Base-by-base conservation (phyloP, 2,888 invertebrate species). In the Girardia tigrina region DNA sequence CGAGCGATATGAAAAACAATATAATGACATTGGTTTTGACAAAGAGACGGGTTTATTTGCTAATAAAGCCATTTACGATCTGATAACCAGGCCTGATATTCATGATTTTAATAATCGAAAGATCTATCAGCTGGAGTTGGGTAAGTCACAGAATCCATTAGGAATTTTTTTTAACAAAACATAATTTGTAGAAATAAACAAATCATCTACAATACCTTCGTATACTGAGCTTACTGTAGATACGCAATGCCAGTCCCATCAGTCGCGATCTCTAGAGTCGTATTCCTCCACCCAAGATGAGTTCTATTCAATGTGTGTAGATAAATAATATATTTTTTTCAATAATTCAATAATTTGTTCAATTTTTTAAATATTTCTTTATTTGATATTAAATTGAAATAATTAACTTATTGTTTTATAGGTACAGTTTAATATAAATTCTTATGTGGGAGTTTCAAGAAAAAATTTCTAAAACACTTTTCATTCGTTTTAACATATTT, bases 261-360 rank as follows among this genome's bases (percentile, higher is more conserved):
- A n/a, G n/a, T 23, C 56, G 4, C 4, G 56, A 56, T 56, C 56
- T 56, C 56, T 56, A 56, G 56, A 56, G n/a, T 56, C 56, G 20
- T 56, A 56, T 56, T 56, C 56, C n/a, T 56, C 56, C 56, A 56
- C 20, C 23, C 56, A 56, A 56, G 56, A 56, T 56, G 56, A 56
- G 56, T 56, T 23, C 56, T 16, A 8, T n/a, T 56, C 56, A 56
- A 56, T 56, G 56, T 56, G 56, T 56, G 56, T 56, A 56, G 8
- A 56, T 56, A 56, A 56, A 56, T 56, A 56, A 56, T 56, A 56
- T 56, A 56, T 56, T 36, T 36, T 36, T 36, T 36, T 16, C 8
- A 12, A 12, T 36, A 36, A 36, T 12, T 12, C 16, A 36, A 36
- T 36, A 36, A 36, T n/a, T n/a, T n/a, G n/a, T n/a, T n/a, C n/a